Evolutionary conservation across 1,140 invertebrate species (phyloP), one percentile per base, ranked within the genome.

Genomic region (Rhyzopertha dominica): DNA sequence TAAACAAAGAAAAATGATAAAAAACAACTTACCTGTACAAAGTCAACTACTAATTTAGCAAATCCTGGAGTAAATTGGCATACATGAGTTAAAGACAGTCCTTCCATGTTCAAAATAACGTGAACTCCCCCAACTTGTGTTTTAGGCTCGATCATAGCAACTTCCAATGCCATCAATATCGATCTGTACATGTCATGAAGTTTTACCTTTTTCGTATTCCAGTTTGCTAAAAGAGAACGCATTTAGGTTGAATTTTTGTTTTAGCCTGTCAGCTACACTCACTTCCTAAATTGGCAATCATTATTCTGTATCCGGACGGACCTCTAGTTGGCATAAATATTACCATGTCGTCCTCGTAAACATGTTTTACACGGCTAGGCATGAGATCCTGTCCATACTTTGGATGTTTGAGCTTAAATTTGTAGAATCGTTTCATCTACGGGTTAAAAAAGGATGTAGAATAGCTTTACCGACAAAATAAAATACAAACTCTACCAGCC

Each of bases 61-160:
- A 76, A 82, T 51, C 56, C 76, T 0, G 85, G 85, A 1, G 82
- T 82, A 47, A 86, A 75, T 12, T 84, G 77, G n/a, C 78, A 75
- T 1, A 83, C 74, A 22, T 89, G 85, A 16, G 61, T 67, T 16
- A 87, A 47, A 0, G 75, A 68, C 0, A 88, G 58, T 5, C 80
- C 83, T 22, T 80, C 74, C 66, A 84, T 73, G 61, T 88, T 83
- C 1, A 87, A 58, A 7, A 88, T 77, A 0, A 83, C 74, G 9
- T 76, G 74, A 3, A 71, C 67, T 2, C 81, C 82, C 39, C 70
- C 70, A 47, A 78, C 77, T 71, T 81, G 79, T 10, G 80, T 80
- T 53, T 63, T 72, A 1, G 79, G 74, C 46, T 84, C 80, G 2
- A 69, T 51, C 56, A 81, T 75, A 0, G 78, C 78, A 3, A 77